Evolutionary conservation across 2,797 vertebrate genomes (phyloP), one percentile per base, ranked within the genome.

Genomic region (Gallirallus australis): DNA sequence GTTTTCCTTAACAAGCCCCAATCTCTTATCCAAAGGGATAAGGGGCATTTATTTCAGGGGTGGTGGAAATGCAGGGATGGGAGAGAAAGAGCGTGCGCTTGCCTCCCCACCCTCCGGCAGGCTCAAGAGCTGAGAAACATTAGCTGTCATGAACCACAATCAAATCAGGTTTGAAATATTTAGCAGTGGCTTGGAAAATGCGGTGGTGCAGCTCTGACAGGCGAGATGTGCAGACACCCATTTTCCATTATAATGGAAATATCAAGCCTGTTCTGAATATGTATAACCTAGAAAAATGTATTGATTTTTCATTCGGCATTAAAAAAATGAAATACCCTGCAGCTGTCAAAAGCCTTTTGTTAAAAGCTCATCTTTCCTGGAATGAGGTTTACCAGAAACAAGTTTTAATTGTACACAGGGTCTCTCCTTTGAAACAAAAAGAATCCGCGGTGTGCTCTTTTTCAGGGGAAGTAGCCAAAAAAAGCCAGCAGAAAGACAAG

Each of bases 321-420:
- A 98, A 98, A 98, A 99, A 99, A 99, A 98, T 99, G 98, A 98
- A 98, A 98, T 99, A 99, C 99, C 99, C 99, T 99, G 98, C 99
- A 99, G 99, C 99, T 99, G 99, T 99, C 99, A 99, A 98, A 99
- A 98, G 98, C 98, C 98, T 98, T 99, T 99, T 99, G 99, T 99
- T 99, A 99, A 99, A 99, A 99, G 99, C 98, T 99, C 99, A 98
- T 99, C 99, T 99, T 99, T 99, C 98, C 98, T 98, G 98, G 98
- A 98, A 98, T 96, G 97, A 98, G 97, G 98, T 97, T 98, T 98
- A 98, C 98, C 99, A 98, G 98, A 99, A 99, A 98, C 98, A 98
- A 98, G 98, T 98, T 99, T 99, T 99, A 99, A 99, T 99, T 99
- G 99, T 98, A 98, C 98, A 98, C 85, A 96, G 96, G 95, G 96